phyloP scores from a whole-genome alignment of 2,797 vertebrate species.

The Tapirus indicus region DNA sequence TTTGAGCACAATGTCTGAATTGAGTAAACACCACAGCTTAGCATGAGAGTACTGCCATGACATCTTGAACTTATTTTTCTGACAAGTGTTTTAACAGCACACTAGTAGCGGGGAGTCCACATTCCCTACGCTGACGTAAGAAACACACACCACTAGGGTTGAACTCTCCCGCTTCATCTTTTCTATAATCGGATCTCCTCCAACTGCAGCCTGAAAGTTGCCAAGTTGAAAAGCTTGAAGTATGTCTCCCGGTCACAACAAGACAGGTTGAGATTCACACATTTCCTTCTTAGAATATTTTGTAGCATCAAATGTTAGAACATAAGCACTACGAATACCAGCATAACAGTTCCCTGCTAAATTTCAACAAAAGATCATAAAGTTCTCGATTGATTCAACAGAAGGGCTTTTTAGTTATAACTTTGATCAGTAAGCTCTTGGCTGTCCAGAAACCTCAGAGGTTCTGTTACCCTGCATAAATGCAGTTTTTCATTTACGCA shows the following conservation, averaged over 20 bases:
- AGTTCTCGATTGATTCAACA: constrained; percentile 51
- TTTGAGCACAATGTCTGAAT: constrained; percentile 10
- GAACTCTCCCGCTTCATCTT: not conserved
- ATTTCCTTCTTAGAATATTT: not conserved
- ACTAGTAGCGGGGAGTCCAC: not conserved
- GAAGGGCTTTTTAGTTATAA: not conserved
- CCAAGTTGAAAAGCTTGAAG: not conserved
- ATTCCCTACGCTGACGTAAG: not conserved
- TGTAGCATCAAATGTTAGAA: constrained; percentile 7
- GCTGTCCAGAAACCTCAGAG: constrained; percentile 33
- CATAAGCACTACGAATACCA: not conserved
- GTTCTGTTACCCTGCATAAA: not conserved
- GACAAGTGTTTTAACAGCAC: not conserved
- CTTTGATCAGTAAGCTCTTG: constrained; percentile 48
- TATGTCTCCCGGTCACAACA: not conserved
- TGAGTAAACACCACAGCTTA: constrained; percentile 1
- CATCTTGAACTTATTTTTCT: constrained; percentile 43
- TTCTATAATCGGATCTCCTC: not conserved
- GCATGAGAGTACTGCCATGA: constrained; percentile 28
- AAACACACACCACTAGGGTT: not conserved
- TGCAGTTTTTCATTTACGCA: constrained; percentile 25
- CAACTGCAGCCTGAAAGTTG: not conserved
- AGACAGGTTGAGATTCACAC: not conserved
- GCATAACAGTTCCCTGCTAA: not conserved
- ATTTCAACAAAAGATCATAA: constrained; percentile 41